A percentile compares a stretch with the other conserved stretches of the same genome.
phyloP scores from a whole-genome alignment of 2,888 invertebrate genomes.

The Phrixothrix hirtus region DNA sequence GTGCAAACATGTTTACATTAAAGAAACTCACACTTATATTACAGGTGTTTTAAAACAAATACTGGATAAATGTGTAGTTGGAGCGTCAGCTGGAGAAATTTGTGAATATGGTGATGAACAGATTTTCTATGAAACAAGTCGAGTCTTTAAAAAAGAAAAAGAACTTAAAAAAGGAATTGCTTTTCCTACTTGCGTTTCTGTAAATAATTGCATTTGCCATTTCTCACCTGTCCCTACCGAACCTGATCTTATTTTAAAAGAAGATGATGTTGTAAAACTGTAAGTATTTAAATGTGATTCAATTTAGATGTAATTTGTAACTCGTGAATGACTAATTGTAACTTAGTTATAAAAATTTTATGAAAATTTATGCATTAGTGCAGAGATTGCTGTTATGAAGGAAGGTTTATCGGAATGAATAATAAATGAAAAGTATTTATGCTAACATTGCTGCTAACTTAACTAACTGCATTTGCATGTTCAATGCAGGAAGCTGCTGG shows the following conservation, averaged over 20 bases:
- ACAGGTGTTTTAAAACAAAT: slow-evolving; percentile 87
- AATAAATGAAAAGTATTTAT: too few relatives aligned
- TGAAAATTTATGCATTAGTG: too few relatives aligned
- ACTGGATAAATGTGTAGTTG: slow-evolving; percentile 83
- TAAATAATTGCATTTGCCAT: slow-evolving; percentile 99
- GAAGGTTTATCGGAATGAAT: too few relatives aligned
- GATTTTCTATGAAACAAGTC: slow-evolving; percentile 87
- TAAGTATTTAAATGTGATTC: slow-evolving; percentile 63
- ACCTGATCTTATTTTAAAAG: slow-evolving; percentile 80
- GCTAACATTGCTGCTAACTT: too few relatives aligned
- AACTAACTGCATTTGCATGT: too few relatives aligned
- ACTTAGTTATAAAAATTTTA: neutral
- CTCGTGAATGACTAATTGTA: neutral
- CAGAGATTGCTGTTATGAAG: too few relatives aligned
- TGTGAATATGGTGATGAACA: slow-evolving; percentile 91
- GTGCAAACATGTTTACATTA: slow-evolving; percentile 22
- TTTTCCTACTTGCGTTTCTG: slow-evolving; percentile 97
- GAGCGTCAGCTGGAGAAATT: slow-evolving; percentile 86
- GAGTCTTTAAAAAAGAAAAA: slow-evolving; percentile 98
- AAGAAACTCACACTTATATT: slow-evolving; percentile 47
- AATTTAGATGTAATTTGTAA: neutral
- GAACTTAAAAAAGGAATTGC: slow-evolving; percentile 98
- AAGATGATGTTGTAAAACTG: slow-evolving; percentile 97
- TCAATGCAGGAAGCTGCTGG: too few relatives aligned
- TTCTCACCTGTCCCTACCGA: slow-evolving; percentile 96